phyloP scores from a whole-genome alignment of 2,797 vertebrate genomes.

The Lindbergichthys nudifrons region DNA sequence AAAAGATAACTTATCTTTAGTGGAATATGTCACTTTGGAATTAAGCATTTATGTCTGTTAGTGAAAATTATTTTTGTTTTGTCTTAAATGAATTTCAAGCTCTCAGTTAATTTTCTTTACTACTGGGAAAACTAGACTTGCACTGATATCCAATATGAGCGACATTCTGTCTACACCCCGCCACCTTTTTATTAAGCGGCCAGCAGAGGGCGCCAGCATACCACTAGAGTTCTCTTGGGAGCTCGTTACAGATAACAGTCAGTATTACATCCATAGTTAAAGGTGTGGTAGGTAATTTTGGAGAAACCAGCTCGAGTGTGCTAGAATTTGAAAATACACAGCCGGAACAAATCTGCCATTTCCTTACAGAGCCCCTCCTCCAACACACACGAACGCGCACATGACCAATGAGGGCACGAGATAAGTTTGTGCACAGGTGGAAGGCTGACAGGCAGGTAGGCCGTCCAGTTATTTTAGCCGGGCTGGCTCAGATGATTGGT shows the following conservation, averaged over 20 bases:
- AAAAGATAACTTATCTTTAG: conserved; percentile 31
- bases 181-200: background rate
- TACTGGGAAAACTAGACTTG: background rate
- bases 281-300: too few species aligned
- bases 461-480: too few species aligned
- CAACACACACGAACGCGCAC: too few species aligned
- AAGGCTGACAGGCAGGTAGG: too few species aligned
- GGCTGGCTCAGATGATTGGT: too few species aligned
- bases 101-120: background rate
- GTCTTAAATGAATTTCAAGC: conserved; percentile 10
- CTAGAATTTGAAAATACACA: too few species aligned
- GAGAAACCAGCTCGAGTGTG: too few species aligned
- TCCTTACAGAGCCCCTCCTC: too few species aligned
- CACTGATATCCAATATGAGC: background rate
- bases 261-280: background rate
- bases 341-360: too few species aligned
- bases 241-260: background rate
- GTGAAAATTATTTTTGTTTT: background rate
- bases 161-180: accelerated
- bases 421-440: too few species aligned
- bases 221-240: background rate
- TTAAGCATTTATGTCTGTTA: background rate
- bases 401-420: too few species aligned
- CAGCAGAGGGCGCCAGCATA: conserved; percentile 40
- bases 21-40: conserved; percentile 27